phyloP scores from a whole-genome alignment of 2,888 invertebrate genomes.

The Tromatobia lineatoria region DNA sequence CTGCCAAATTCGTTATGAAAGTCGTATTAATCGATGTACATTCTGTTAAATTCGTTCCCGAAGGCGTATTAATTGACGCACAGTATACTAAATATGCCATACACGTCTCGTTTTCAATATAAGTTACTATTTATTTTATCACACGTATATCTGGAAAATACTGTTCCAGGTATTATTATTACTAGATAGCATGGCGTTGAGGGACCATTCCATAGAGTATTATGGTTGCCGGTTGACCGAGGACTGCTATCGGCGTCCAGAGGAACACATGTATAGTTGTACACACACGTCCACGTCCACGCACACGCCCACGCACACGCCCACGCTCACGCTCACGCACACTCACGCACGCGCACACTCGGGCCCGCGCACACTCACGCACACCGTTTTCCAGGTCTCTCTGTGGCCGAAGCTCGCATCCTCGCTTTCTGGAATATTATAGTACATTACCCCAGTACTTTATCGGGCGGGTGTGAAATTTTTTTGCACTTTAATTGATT shows the following conservation, averaged over 20 bases:
- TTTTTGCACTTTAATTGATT: slow-evolving; percentile 84
- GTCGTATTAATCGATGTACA: no score
- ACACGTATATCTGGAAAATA: no score
- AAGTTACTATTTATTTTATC: no score
- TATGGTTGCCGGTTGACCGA: slow-evolving; percentile 29
- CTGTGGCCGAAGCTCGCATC: slow-evolving; percentile 11
- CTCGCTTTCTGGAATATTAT: slow-evolving; percentile 39
- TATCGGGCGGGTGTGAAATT: slow-evolving; percentile 60
- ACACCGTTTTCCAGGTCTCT: slow-evolving; percentile 16
- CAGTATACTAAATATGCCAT: no score
- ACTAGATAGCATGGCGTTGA: neutral
- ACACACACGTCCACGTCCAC: neutral
- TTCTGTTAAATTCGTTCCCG: no score
- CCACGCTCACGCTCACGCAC: neutral
- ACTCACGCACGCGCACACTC: neutral
- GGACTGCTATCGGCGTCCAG: neutral
- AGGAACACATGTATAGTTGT: neutral
- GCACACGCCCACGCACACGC: no score
- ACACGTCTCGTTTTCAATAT: no score
- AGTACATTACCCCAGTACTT: slow-evolving; percentile 58
- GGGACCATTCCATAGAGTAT: neutral
- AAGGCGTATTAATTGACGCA: no score
- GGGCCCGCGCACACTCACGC: neutral
- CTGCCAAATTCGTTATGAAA: no score
- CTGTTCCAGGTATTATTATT: neutral